Evolutionary conservation across 2,797 vertebrate species (phyloP).

Genomic region (Menidia menidia): DNA sequence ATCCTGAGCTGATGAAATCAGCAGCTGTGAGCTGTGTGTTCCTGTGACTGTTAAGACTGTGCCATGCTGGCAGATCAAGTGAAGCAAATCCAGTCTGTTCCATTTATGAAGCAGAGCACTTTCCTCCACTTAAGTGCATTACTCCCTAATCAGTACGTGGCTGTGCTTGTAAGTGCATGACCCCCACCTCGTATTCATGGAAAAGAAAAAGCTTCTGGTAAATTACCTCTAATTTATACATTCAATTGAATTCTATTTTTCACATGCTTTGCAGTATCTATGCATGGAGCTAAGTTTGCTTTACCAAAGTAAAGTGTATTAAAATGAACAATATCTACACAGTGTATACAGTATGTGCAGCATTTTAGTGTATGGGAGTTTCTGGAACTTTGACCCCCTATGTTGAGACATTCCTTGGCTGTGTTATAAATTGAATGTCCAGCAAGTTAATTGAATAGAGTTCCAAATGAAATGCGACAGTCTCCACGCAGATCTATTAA

Average conservation of each 20-base stretch:
- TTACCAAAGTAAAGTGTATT: no score
- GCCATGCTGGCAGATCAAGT: constrained; percentile 62
- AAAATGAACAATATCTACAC: no score
- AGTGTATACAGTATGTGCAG: no score
- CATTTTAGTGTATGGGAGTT: no score
- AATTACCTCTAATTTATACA: constrained; percentile 51
- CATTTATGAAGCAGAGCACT: constrained; percentile 72
- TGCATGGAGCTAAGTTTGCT: background rate
- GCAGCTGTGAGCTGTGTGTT: constrained; percentile 67
- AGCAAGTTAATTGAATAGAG: no score
- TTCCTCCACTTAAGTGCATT: constrained; percentile 79
- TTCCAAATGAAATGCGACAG: background rate
- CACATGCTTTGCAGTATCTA: constrained; percentile 23
- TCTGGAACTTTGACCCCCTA: no score
- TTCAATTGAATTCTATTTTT: constrained; percentile 27
- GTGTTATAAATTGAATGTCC: no score
- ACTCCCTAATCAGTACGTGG: constrained; percentile 77
- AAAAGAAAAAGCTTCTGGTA: constrained; percentile 47
- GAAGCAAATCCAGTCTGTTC: constrained; percentile 72
- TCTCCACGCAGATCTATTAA: background rate
- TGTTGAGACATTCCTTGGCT: no score
- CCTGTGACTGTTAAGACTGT: constrained; percentile 50
- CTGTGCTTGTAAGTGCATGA: constrained; percentile 68
- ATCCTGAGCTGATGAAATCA: constrained; percentile 57
- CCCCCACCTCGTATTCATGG: constrained; percentile 51